Evolutionary conservation across 2,797 vertebrate genomes (phyloP).

Genomic region (Paguma larvata): DNA sequence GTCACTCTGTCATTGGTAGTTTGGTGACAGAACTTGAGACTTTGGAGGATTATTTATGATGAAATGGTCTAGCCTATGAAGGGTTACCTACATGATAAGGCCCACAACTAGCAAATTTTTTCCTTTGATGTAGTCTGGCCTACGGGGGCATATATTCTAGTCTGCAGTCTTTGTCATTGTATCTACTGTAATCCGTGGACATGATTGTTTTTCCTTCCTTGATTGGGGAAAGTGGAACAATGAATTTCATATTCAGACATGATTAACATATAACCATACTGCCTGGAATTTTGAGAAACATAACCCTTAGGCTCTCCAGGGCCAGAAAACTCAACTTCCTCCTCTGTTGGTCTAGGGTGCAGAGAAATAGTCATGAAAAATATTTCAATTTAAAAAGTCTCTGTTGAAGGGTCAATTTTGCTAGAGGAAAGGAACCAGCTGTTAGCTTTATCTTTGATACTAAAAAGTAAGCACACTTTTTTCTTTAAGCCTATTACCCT

Average conservation of each 20-base stretch:
- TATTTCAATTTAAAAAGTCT: not conserved
- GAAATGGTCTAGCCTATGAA: not conserved
- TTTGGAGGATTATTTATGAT: not conserved
- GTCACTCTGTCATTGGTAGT: not conserved
- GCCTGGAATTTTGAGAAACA: not conserved
- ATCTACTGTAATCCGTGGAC: not conserved
- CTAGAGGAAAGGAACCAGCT: not conserved
- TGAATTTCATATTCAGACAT: not conserved
- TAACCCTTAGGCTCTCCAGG: not conserved
- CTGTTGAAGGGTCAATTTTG: not conserved
- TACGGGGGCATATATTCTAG: not conserved
- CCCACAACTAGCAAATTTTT: not conserved
- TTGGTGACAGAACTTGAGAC: not conserved
- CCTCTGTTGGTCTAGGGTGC: not conserved
- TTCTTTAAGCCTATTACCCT: not conserved
- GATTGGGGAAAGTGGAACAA: not conserved
- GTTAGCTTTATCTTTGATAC: not conserved
- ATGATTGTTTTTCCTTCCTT: not conserved
- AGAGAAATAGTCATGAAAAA: not conserved
- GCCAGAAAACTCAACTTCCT: not conserved
- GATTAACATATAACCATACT: not conserved
- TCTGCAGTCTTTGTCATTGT: not conserved
- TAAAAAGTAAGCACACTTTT: not conserved
- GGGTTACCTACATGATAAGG: not conserved
- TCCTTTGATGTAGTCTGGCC: not conserved